Evolutionary conservation across 1,140 invertebrate genomes (phyloP).

Genomic region (Drosophila saltans): DNA sequence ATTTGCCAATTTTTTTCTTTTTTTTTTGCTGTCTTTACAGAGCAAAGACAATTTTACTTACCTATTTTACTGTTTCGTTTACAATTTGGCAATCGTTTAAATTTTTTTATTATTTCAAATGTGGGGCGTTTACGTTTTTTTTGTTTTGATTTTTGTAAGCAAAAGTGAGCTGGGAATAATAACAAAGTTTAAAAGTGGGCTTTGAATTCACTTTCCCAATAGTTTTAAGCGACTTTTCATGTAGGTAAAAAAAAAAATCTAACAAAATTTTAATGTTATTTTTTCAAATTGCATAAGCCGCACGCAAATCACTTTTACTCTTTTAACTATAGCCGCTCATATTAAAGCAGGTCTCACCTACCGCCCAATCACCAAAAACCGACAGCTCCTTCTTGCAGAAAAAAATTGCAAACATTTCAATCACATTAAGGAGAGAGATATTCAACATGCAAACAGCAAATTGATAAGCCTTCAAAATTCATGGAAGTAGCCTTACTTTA

Average conservation of each 20-base stretch:
- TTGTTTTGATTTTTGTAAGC: neutral
- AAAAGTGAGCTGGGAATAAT: conserved; percentile 6
- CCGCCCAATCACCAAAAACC: conserved; percentile 1
- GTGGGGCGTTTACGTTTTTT: conserved; percentile 7
- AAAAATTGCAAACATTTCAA: conserved; percentile 56
- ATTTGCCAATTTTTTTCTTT: conserved; percentile 61
- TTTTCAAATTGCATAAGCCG: conserved; percentile 61
- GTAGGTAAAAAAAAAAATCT: conserved; percentile 28
- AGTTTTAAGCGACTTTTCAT: conserved; percentile 43
- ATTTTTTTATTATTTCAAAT: conserved; percentile 10
- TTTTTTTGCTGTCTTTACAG: conserved; percentile 11
- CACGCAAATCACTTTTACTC: conserved; percentile 70
- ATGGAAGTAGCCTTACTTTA: neutral
- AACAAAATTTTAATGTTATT: conserved; percentile 29
- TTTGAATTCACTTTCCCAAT: conserved; percentile 45
- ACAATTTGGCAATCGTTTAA: conserved; percentile 33
- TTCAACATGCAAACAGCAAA: conserved; percentile 45
- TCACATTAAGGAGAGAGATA: conserved; percentile 27
- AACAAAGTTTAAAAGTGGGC: conserved; percentile 25
- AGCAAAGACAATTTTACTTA: conserved; percentile 47
- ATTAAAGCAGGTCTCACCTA: conserved; percentile 11
- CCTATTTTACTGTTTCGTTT: conserved; percentile 26
- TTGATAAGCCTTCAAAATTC: conserved; percentile 18
- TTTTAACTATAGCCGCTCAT: conserved; percentile 45
- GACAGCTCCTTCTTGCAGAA: neutral